Base-by-base conservation (phyloP, 2,888 invertebrate species). In the Leptopilina myrica region DNA sequence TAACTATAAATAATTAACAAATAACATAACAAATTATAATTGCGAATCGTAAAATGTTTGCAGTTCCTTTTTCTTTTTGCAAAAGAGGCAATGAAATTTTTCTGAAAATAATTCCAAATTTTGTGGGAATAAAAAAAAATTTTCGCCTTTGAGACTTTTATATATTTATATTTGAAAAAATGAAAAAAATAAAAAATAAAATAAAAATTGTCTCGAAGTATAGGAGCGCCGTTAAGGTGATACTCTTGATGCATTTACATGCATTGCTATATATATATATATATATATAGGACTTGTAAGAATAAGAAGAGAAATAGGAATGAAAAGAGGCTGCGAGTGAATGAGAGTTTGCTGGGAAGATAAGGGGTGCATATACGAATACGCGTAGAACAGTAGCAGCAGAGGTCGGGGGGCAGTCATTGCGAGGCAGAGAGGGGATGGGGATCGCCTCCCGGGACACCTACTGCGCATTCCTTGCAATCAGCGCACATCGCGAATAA, bases 401-500 rank as follows among this genome's bases (percentile, higher is more conserved):
- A 56, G 53, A 56, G 73, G 73, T 56, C 56, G 73, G 73, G 66
- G 33, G 73, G 64, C 33, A 20, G 6, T 11, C 33, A 40, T 64
- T 64, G 33, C 20, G 20, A 20, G 67, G 67, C 33, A 43, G 1
- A 8, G 43, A 12, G 49, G 9, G 49, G 49, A 12, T 62, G 56
- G 80, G 80, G 79, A 80, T 81, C 64, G 80, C 76, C 81, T 81
- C 80, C 83, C 83, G 83, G 82, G 83, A 82, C 82, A 81, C 79
- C 78, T 69, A 81, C 83, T 83, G 83, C 83, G 83, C 83, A 81
- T 81, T 83, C 81, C 81, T 83, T 79, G 83, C 81, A 83, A 83
- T 81, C 83, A 83, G 83, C 83, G 83, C 81, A 80, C 73, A 79
- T 80, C 81, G 80, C 56, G 80, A 83, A 77, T 79, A 79, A 79